phyloP scores from a whole-genome alignment of 2,113 vertebrate genomes.

The Alligator mississippiensis region DNA sequence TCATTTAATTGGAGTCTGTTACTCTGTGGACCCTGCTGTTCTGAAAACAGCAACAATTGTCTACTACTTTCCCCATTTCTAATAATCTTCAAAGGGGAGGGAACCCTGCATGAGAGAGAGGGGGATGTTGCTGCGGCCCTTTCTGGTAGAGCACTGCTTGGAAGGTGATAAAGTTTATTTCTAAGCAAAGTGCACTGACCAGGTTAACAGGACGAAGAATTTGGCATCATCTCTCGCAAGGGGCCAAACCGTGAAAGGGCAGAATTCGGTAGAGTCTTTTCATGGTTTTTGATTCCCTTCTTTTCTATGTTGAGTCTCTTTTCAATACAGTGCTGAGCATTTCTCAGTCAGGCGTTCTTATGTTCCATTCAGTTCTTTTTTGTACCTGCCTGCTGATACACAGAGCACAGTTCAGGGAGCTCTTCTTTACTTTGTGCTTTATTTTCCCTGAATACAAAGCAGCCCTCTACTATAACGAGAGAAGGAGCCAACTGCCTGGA shows the following conservation, averaged over 20 bases:
- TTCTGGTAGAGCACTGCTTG: no score
- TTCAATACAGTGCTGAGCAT: background rate
- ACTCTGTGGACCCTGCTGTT: background rate
- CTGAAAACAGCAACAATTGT: background rate
- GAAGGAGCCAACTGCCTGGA: background rate
- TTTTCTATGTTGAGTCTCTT: background rate
- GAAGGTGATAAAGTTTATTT: background rate
- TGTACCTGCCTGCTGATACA: background rate
- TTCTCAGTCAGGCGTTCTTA: background rate
- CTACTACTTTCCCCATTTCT: background rate
- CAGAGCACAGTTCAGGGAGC: background rate
- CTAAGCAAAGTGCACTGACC: background rate
- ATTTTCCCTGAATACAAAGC: background rate
- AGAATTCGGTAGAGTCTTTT: no score
- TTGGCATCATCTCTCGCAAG: background rate
- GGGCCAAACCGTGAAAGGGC: background rate
- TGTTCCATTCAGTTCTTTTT: background rate
- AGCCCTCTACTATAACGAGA: background rate
- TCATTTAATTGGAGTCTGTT: background rate
- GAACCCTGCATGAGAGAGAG: background rate
- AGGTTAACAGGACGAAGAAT: background rate
- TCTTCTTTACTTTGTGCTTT: background rate
- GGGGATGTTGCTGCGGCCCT: no score
- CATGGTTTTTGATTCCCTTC: background rate
- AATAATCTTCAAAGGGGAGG: background rate